Percentiles rank a stretch among this genome's conserved stretches.
Evolutionary conservation across 2,113 vertebrate species (phyloP).

Genomic region (Arothron firmamentum): DNA sequence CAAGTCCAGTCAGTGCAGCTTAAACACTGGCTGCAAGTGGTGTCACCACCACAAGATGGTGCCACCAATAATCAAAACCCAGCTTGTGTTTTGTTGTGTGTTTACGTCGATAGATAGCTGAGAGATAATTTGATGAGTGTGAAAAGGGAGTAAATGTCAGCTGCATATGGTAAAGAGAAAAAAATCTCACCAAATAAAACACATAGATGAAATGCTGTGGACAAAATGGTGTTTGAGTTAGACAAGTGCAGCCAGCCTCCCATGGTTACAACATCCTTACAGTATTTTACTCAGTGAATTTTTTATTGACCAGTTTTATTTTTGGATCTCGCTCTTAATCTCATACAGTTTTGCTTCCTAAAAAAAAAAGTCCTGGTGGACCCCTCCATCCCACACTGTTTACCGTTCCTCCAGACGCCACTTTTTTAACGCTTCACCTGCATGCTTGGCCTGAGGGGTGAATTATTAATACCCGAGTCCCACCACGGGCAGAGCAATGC

Average conservation of each 20-base stretch:
- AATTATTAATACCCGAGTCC: slow-evolving; percentile 63
- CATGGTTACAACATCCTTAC: slow-evolving; percentile 6
- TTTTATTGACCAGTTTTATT: neutral
- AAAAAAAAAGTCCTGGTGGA: slow-evolving; percentile 9
- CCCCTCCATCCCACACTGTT: slow-evolving; percentile 29
- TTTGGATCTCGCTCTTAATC: too few species aligned
- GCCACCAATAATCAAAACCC: too few species aligned
- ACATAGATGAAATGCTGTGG: slow-evolving; percentile 10
- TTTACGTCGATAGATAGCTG: too few species aligned
- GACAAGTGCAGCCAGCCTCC: slow-evolving; percentile 53
- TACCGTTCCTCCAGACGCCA: slow-evolving; percentile 26
- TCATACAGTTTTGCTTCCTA: neutral
- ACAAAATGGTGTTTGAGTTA: slow-evolving; percentile 26
- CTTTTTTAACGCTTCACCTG: slow-evolving; percentile 47
- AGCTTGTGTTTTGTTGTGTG: too few species aligned
- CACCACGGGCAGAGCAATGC: slow-evolving; percentile 41
- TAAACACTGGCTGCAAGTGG: too few species aligned
- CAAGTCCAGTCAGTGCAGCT: too few species aligned
- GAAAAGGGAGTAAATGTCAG: slow-evolving; percentile 3
- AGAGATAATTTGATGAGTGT: neutral
- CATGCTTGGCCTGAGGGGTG: slow-evolving; percentile 51
- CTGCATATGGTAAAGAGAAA: too few species aligned
- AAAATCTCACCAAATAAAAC: too few species aligned
- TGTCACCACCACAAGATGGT: too few species aligned
- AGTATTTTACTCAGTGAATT: neutral